Evolutionary conservation across 2,113 vertebrate species (phyloP).

Genomic region (Chauna torquata): DNA sequence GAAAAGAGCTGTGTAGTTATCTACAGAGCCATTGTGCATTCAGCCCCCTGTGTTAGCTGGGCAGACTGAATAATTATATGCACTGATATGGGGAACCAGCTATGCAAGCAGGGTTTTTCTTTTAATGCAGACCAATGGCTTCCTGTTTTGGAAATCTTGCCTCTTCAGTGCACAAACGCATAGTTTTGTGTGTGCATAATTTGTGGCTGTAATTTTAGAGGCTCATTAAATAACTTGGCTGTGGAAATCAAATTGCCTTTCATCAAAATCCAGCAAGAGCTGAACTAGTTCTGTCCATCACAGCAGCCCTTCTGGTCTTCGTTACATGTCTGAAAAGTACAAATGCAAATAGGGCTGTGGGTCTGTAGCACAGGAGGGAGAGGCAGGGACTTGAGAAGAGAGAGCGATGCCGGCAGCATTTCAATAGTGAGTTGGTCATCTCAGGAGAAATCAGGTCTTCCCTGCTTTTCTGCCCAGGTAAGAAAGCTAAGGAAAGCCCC

Average conservation of each 20-base stretch:
- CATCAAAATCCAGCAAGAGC: constrained; percentile 69
- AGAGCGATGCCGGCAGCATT: neutral
- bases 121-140: constrained; percentile 52
- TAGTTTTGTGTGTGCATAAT: constrained; percentile 73
- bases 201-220: constrained; percentile 73
- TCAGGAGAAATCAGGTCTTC: neutral
- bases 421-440: neutral
- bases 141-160: constrained; percentile 71
- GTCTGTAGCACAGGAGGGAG: neutral
- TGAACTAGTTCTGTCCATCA: constrained; percentile 62
- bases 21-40: constrained; percentile 40
- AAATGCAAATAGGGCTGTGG: constrained; percentile 15
- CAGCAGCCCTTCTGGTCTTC: constrained; percentile 64
- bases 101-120: constrained; percentile 46
- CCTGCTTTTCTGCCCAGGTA: neutral
- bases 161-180: constrained; percentile 62
- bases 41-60: neutral
- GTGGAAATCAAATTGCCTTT: constrained; percentile 71
- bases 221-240: constrained; percentile 72
- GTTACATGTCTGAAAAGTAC: constrained; percentile 42
- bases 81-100: constrained; percentile 41
- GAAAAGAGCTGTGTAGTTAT: neutral
- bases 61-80: constrained; percentile 26
- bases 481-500: neutral
- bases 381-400: neutral